Evolutionary conservation across 2,797 vertebrate genomes (phyloP).

Genomic region (Jordanella pulchra): DNA sequence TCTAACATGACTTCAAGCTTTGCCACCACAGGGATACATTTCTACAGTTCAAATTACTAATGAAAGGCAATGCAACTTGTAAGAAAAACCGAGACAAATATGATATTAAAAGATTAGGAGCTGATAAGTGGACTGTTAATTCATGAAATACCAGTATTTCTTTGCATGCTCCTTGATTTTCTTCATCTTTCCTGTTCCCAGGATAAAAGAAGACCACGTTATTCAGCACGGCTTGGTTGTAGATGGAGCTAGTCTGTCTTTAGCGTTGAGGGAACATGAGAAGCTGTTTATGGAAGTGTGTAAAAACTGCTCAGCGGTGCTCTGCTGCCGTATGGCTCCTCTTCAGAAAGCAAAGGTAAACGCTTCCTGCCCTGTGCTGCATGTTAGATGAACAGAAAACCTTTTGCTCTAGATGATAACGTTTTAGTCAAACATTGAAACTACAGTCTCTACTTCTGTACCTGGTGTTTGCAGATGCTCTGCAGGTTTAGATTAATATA

Average conservation of each 20-base stretch:
- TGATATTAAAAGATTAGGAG: background rate
- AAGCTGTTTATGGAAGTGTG: conserved; percentile 98
- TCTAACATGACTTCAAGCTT: too few relatives aligned
- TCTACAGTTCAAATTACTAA: background rate
- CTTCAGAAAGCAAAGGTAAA: conserved; percentile 96
- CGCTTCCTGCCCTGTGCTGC: background rate
- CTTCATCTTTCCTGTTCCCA: conserved; percentile 44
- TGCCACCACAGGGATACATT: background rate
- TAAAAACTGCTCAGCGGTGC: conserved; percentile 92
- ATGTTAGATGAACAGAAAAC: too few relatives aligned
- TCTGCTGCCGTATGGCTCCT: conserved; percentile 97
- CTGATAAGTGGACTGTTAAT: background rate
- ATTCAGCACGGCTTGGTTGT: conserved; percentile 97
- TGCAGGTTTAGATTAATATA: background rate
- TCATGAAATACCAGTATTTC: background rate
- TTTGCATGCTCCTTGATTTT: background rate
- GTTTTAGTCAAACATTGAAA: background rate
- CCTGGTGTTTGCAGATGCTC: background rate
- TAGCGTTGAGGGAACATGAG: conserved; percentile 94
- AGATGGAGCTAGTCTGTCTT: conserved; percentile 94
- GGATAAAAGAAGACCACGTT: conserved; percentile 95
- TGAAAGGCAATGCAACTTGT: background rate
- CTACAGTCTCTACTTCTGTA: background rate
- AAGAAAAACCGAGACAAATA: background rate
- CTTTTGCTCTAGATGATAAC: background rate